Percentiles rank a stretch among this genome's conserved stretches.
Conservation (phyloP, 2,797 vertebrate species). For the Molossus alvarezi region DNA sequence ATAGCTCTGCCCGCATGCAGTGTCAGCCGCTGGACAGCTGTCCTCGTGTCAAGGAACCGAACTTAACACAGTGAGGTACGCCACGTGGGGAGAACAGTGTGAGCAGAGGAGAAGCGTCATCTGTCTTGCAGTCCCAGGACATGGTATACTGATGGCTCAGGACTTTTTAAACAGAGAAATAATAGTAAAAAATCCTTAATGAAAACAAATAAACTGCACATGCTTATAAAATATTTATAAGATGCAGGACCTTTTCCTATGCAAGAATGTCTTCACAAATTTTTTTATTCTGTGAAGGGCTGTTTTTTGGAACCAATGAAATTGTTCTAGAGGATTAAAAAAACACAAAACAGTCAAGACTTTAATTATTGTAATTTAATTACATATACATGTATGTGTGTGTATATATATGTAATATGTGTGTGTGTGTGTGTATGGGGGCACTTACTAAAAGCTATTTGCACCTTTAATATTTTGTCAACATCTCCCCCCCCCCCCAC, state of each 20-base stretch:
- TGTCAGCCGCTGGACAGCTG: not conserved
- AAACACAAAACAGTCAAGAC: not conserved
- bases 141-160: not conserved
- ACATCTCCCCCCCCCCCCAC: not conserved
- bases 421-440: no score
- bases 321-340: constrained; percentile 46
- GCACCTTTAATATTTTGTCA: constrained; percentile 12
- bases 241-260: not conserved
- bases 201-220: constrained; percentile 40
- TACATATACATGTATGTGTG: not conserved
- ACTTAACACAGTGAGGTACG: not conserved
- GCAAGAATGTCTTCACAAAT: constrained; percentile 52
- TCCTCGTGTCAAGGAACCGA: not conserved
- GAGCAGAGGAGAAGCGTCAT: not conserved
- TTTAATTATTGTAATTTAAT: constrained; percentile 67
- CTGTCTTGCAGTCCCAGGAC: not conserved
- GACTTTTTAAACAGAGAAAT: constrained; percentile 38
- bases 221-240: constrained; percentile 41
- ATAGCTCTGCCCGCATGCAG: not conserved
- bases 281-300: constrained; percentile 25
- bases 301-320: constrained; percentile 68
- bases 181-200: not conserved
- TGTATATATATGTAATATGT: no score
- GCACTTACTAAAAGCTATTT: not conserved
- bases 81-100: not conserved